These are phyloP conservation scores for Odontesthes bonariensis DNA, from an alignment of 2,113 vertebrate species.

Conservation along the genomic window DNA sequence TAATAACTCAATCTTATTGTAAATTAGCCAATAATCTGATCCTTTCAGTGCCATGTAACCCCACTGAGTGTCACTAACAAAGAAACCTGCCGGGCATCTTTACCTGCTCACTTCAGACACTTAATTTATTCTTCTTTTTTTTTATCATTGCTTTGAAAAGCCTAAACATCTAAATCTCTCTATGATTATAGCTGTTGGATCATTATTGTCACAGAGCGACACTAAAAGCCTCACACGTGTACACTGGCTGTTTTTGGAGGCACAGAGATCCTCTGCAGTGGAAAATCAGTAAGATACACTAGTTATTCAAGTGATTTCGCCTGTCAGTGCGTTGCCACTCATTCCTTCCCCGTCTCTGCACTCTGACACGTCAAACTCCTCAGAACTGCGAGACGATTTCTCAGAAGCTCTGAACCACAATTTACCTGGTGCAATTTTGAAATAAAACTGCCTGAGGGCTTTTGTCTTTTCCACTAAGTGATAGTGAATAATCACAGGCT, in stretches of 20 bases:
- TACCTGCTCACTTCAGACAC: too few relatives aligned
- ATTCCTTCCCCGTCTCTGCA: neutral
- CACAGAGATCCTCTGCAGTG: neutral
- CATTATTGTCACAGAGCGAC: too few relatives aligned
- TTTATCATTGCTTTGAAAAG: too few relatives aligned
- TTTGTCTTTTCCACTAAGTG: conserved; percentile 66
- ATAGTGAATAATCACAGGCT: conserved; percentile 67
- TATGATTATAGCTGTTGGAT: too few relatives aligned
- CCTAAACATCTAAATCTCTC: too few relatives aligned
- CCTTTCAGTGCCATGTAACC: too few relatives aligned
- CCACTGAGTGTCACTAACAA: too few relatives aligned
- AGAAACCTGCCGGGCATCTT: too few relatives aligned
- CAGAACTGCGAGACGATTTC: conserved; percentile 30
- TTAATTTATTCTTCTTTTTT: too few relatives aligned
- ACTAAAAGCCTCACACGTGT: too few relatives aligned
- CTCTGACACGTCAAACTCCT: conserved; percentile 37
- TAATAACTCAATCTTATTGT: too few relatives aligned
- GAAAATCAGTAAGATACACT: neutral
- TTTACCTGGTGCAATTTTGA: conserved; percentile 56
- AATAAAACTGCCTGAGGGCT: conserved; percentile 60
- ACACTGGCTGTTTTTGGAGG: neutral
- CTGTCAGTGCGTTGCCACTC: conserved; percentile 36
- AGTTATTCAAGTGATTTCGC: conserved; percentile 24
- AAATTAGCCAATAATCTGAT: too few relatives aligned
- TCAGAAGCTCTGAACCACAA: conserved; percentile 38